phyloP scores from a whole-genome alignment of 2,797 vertebrate genomes.

The Sebastiscus tertius region DNA sequence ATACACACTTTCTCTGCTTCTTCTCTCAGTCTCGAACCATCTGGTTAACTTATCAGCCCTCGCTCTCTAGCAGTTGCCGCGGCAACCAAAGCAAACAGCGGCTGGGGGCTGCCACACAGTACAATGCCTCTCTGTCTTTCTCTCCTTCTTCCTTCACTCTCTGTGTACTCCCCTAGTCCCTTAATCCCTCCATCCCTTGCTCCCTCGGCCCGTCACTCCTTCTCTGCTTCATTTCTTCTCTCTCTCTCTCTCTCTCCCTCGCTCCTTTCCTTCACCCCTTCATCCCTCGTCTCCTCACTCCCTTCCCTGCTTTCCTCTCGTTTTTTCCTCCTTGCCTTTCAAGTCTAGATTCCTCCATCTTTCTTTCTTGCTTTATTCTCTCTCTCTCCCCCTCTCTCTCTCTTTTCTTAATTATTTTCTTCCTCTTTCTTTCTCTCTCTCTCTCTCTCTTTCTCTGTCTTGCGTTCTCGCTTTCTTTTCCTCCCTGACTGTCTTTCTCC shows the following conservation, averaged over 20 bases:
- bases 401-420: neutral
- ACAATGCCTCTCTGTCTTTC: constrained; percentile 78
- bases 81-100: constrained; percentile 72
- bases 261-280: constrained; percentile 8
- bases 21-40: constrained; percentile 67
- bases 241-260: constrained; percentile 1
- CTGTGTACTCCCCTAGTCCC: constrained; percentile 41
- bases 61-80: constrained; percentile 51
- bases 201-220: constrained; percentile 57
- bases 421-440: neutral
- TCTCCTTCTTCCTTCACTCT: constrained; percentile 49
- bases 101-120: constrained; percentile 61
- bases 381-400: neutral
- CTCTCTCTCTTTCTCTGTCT: neutral
- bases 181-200: constrained; percentile 56
- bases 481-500: constrained; percentile 36
- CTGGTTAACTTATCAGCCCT: constrained; percentile 79
- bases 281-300: neutral
- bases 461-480: neutral
- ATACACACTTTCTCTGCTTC: neutral
- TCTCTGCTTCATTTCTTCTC: constrained; percentile 64
- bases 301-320: neutral
- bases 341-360: neutral
- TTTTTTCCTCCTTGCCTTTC: neutral
- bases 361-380: neutral